These are phyloP conservation scores for Engystomops pustulosus DNA, from an alignment of 2,113 vertebrate genomes.

Conservation along the genomic window DNA sequence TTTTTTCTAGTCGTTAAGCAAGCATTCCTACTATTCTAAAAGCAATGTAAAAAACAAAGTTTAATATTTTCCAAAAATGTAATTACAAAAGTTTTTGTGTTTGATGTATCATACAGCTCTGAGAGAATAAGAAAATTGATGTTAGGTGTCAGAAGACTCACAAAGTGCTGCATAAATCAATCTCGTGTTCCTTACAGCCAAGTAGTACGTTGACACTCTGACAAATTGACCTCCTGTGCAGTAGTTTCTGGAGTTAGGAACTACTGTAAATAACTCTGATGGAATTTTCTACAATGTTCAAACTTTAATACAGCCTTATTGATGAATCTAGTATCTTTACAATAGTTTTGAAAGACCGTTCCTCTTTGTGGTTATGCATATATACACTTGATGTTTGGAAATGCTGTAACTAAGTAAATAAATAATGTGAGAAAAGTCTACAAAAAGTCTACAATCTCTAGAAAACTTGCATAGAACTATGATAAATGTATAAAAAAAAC, in stretches of 20 bases:
- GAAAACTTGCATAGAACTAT: too few relatives aligned
- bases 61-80: slow-evolving; percentile 44
- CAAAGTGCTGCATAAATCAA: slow-evolving; percentile 56
- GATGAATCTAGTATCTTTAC: slow-evolving; percentile 39
- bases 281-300: slow-evolving; percentile 48
- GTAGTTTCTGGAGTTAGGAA: slow-evolving; percentile 49
- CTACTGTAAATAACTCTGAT: slow-evolving; percentile 59
- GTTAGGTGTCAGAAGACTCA: slow-evolving; percentile 53
- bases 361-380: too few relatives aligned
- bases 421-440: too few relatives aligned
- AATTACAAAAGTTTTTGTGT: slow-evolving; percentile 49
- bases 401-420: too few relatives aligned
- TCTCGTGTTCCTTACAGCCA: slow-evolving; percentile 53
- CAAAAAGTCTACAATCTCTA: too few relatives aligned
- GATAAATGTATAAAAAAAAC: too few relatives aligned
- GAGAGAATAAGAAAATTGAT: slow-evolving; percentile 57
- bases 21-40: background rate
- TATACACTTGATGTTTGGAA: too few relatives aligned
- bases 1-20: background rate
- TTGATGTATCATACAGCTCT: slow-evolving; percentile 58
- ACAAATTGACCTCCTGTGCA: slow-evolving; percentile 56
- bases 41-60: slow-evolving; percentile 11
- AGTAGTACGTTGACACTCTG: slow-evolving; percentile 47
- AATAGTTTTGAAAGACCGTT: slow-evolving; percentile 2
- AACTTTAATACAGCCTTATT: slow-evolving; percentile 51